These are phyloP conservation scores for Gulo gulo DNA, from an alignment of 2,113 vertebrate genomes.

Conservation along the genomic window DNA sequence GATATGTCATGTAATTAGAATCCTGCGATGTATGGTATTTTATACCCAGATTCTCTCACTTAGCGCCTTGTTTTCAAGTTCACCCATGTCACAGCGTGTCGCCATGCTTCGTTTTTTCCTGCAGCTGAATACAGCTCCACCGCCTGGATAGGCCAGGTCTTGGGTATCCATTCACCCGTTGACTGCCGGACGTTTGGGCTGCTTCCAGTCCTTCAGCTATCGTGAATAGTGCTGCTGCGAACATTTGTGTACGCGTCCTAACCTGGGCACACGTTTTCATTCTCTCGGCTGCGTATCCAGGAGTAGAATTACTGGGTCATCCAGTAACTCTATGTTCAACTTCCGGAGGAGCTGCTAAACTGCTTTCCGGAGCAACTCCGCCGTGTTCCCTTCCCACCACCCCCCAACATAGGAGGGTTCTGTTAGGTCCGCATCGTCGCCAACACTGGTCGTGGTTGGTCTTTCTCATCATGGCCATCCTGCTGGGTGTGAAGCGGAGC, in stretches of 20 bases:
- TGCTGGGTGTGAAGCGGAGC: not conserved
- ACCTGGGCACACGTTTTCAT: rapidly evolving
- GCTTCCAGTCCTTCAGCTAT: not conserved
- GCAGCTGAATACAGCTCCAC: not conserved
- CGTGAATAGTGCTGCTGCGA: not conserved
- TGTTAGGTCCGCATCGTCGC: rapidly evolving
- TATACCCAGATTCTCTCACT: too few species aligned
- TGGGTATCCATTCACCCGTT: rapidly evolving
- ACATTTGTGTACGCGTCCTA: not conserved
- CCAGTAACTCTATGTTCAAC: too few species aligned
- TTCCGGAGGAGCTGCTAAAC: not conserved
- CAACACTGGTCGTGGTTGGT: rapidly evolving
- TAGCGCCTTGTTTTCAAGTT: too few species aligned
- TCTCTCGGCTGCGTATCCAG: not conserved
- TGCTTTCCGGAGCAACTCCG: not conserved
- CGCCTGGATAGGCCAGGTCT: rapidly evolving
- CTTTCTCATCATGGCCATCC: not conserved
- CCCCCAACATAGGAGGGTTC: rapidly evolving
- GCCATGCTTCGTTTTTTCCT: rapidly evolving
- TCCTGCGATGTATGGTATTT: too few species aligned
- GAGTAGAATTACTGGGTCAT: not conserved
- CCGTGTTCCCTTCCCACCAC: too few species aligned
- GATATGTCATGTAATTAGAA: too few species aligned
- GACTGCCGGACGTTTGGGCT: not conserved
- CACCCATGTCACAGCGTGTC: too few species aligned